phyloP scores from a whole-genome alignment of 2,888 invertebrate genomes.

The Ptycholaimellus sp. region DNA sequence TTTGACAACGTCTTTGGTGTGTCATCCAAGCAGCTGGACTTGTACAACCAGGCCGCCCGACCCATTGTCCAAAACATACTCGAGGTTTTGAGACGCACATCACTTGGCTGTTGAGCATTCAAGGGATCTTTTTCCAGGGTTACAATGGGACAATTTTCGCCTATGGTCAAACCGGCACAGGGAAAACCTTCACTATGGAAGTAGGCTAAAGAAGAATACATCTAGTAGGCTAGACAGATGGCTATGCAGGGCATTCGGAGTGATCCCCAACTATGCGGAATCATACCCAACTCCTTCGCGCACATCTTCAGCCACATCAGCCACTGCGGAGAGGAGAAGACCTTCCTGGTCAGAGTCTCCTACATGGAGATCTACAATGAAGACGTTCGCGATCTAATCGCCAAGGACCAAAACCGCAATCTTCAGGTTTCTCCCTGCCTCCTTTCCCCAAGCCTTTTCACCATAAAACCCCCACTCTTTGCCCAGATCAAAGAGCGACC shows the following conservation, averaged over 20 bases:
- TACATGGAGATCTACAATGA: conserved; percentile 98
- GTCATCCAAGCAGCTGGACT: conserved; percentile 53
- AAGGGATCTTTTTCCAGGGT: background rate
- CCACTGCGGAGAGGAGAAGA: conserved; percentile 63
- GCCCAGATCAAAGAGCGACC: conserved; percentile 59
- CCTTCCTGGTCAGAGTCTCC: conserved; percentile 88
- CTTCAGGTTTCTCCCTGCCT: conserved; percentile 38
- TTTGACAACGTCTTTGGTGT: conserved; percentile 81
- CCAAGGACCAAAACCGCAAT: conserved; percentile 55
- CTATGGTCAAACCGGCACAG: conserved; percentile 55
- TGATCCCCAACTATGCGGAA: conserved; percentile 66
- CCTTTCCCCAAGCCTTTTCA: background rate
- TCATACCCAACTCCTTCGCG: conserved; percentile 94
- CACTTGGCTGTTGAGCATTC: background rate
- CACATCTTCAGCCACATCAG: conserved; percentile 95
- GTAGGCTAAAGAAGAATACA: too few species aligned
- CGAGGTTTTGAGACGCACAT: conserved; percentile 38
- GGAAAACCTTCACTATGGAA: conserved; percentile 98
- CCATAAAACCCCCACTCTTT: background rate
- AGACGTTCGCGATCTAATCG: conserved; percentile 77
- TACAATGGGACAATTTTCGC: conserved; percentile 37
- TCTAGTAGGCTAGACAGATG: too few species aligned
- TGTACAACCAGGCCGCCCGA: conserved; percentile 80
- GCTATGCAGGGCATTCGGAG: conserved; percentile 62
- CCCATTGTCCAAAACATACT: conserved; percentile 89